Conservation (phyloP, 1,140 invertebrate genomes). For the Ridgeia piscesae region DNA sequence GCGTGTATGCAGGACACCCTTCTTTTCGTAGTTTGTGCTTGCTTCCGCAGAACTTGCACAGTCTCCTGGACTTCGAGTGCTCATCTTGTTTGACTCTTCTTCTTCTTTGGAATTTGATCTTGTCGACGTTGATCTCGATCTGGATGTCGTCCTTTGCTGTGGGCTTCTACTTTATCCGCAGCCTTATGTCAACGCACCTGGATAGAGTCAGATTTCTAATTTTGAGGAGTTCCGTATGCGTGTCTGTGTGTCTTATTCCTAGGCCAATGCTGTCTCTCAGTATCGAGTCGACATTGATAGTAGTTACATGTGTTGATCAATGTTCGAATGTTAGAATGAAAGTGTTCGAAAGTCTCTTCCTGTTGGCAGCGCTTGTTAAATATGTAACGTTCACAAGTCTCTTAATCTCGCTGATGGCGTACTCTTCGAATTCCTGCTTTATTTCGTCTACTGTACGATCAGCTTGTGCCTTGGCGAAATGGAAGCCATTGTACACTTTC, state of each 20-base stretch:
- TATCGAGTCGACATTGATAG: neutral
- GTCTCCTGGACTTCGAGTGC: no score
- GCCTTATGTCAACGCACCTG: no score
- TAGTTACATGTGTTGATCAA: slow-evolving; percentile 8
- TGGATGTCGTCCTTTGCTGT: no score
- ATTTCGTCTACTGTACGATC: neutral
- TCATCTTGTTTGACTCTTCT: no score
- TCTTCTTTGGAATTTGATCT: no score
- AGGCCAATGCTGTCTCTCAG: slow-evolving; percentile 13
- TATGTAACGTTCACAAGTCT: slow-evolving; percentile 15
- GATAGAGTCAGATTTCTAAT: no score
- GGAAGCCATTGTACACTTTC: slow-evolving; percentile 12
- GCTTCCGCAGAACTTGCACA: no score
- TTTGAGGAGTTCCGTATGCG: neutral
- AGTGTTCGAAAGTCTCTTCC: slow-evolving; percentile 15
- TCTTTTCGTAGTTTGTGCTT: no score
- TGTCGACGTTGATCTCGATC: no score
- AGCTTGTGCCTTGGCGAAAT: neutral
- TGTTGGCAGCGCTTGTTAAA: slow-evolving; percentile 20
- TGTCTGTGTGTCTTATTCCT: neutral
- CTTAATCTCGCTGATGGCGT: slow-evolving; percentile 8
- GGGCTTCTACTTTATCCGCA: no score
- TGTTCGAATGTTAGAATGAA: neutral
- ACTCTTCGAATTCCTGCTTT: slow-evolving; percentile 6
- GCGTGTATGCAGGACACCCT: neutral